Evolutionary conservation across 2,113 vertebrate genomes (phyloP), one percentile per base, ranked within the genome.

Genomic region (Merops nubicus): DNA sequence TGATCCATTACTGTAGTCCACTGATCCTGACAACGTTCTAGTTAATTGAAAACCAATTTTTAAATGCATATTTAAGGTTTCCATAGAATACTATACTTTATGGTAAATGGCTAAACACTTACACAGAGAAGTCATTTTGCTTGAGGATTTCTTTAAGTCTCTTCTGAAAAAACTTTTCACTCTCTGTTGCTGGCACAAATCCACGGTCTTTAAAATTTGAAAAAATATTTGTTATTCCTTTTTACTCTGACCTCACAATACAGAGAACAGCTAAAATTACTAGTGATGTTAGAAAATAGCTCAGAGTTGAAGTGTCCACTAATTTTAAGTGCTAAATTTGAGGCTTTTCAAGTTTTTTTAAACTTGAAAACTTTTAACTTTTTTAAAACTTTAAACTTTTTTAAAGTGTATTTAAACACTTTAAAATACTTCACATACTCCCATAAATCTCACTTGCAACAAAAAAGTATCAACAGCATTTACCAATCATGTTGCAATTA

Each of bases 71-170:
- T 93, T 95, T 86, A 91, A 90, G 40, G 40, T 64, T 88, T 91
- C 68, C 77, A 92, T 59, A 91, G 88, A 85, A 97, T 93, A 96
- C 23, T 93, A 50, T 20, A 96, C 28, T 91, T 95, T 79, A 96
- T 33, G 91, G 81, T 70, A 94, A 97, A 95, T 77, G 86, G 93
- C 88, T 95, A 89, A 94, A 51, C 73, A 98, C 99, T 99, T 98
- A 99, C 99, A 99, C 96, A 88, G 99, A 98, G 96, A 99, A 99
- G 86, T 99, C 97, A 93, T 99, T 99, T 96, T 99, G 98, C 97
- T 98, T 99, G 95, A 99, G 98, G 91, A 99, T 99, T 97, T 99
- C 99, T 97, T 99, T 99, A 86, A 99, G 97, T 93, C 98, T 98
- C 98, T 98, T 99, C 98, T 99, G 98, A 98, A 99, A 99, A 92